Evolutionary conservation across 1,140 invertebrate species (phyloP), one percentile per base, ranked within the genome.

Genomic region (Periplaneta americana): DNA sequence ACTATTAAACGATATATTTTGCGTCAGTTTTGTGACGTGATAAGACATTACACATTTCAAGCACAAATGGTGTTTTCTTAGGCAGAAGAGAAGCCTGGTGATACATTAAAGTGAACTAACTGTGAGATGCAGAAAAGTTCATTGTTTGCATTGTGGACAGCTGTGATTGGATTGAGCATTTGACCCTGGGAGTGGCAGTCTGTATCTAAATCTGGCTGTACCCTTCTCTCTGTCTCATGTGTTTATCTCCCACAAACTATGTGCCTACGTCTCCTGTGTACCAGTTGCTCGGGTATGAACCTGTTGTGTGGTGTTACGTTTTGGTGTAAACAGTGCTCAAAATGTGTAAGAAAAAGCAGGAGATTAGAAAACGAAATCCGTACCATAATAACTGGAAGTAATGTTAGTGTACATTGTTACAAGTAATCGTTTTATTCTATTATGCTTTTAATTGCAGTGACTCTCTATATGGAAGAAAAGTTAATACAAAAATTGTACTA

Each of bases 241-340:
- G 22, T 66, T 1, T 66, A 28, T 66, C 48, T 66, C 48, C 48
- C 48, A 66, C 48, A 66, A n/a, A 84, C 84, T 84, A 88, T 91
- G 87, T 89, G 90, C 84, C 88, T 91, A 66, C 87, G 88, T 84
- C 85, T 91, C 79, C 88, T 91, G 83, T 91, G 90, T 84, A 88
- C 90, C 81, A 89, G 91, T 88, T 91, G 90, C 86, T 87, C 89
- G 90, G 90, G 90, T 91, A 88, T 83, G 82, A 83, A 36, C 18
- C 18, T 66, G 28, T n/a, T 66, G 22, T 66, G n/a, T 66, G 48
- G 28, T 78, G 37, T 34, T 28, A 0, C 31, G 28, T 48, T n/a
- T 48, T 48, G 48, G 22, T 66, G 48, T 66, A n/a, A 66, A 66
- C 48, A n/a, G 22, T 66, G 48, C 48, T 66, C 22, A 66, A 66